Percentiles rank a stretch among this genome's conserved stretches.
Evolutionary conservation across 2,113 vertebrate species (phyloP).

Genomic region (Solea senegalensis): DNA sequence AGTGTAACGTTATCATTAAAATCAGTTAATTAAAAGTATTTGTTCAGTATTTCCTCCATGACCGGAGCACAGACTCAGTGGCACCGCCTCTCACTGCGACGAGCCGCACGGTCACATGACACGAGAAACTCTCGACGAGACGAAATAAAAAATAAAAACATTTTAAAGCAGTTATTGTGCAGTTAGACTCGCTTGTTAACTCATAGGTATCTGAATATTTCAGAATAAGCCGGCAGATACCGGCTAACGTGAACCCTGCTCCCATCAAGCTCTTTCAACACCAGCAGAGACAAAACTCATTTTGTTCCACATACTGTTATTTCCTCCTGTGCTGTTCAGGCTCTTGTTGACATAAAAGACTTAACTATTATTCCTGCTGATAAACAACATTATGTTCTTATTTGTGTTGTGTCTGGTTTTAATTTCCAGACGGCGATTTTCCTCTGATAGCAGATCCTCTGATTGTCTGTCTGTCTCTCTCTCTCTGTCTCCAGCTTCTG

Average conservation of each 20-base stretch:
- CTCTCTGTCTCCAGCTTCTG: conserved; percentile 85
- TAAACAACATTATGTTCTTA: conserved; percentile 9
- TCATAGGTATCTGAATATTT: no score
- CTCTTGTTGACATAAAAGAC: conserved; percentile 27
- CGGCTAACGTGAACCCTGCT: not conserved
- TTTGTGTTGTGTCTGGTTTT: conserved; percentile 21
- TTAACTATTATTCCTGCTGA: conserved; percentile 15
- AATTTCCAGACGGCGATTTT: not conserved
- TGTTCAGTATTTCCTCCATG: no score
- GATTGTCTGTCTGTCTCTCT: not conserved
- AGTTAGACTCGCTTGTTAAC: no score
- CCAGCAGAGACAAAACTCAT: conserved; percentile 49
- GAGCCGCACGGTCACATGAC: no score
- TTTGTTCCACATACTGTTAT: conserved; percentile 49
- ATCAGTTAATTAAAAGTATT: no score
- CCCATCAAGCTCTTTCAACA: conserved; percentile 57
- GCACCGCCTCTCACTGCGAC: no score
- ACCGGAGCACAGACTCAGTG: no score
- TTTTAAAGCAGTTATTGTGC: no score
- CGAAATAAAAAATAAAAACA: no score
- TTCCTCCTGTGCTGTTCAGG: conserved; percentile 37
- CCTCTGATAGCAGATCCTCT: not conserved
- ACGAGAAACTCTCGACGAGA: no score
- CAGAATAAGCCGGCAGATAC: no score
- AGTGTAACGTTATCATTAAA: no score